phyloP scores from a whole-genome alignment of 2,113 vertebrate genomes.

The Epinephelus cyanopodus region DNA sequence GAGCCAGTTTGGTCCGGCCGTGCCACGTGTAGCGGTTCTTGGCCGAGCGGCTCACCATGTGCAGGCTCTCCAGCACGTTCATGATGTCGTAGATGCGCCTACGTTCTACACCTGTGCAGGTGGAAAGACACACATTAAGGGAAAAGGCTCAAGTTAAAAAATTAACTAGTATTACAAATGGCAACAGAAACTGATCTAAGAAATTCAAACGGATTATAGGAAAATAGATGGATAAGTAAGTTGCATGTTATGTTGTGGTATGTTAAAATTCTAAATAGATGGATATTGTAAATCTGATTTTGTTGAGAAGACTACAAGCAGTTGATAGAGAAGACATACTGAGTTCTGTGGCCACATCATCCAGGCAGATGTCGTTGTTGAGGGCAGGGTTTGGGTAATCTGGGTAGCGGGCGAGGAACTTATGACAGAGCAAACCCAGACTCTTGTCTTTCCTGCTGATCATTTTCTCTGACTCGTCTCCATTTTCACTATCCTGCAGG shows the following conservation, averaged over 20 bases:
- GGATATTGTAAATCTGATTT: not conserved
- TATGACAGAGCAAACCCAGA: slow-evolving; percentile 93
- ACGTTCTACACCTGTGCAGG: slow-evolving; percentile 89
- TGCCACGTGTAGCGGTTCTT: slow-evolving; percentile 97
- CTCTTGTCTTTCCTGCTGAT: slow-evolving; percentile 96
- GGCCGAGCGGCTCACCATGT: slow-evolving; percentile 96
- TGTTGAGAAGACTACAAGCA: not conserved
- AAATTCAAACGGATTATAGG: not conserved
- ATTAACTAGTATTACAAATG: not conserved
- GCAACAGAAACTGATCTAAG: not conserved
- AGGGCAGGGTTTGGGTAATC: slow-evolving; percentile 88
- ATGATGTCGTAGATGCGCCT: slow-evolving; percentile 97
- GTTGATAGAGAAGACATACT: slow-evolving; percentile 84
- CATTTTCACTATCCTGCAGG: slow-evolving; percentile 87
- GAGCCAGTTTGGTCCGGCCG: slow-evolving; percentile 88
- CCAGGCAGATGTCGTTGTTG: slow-evolving; percentile 92
- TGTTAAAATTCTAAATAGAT: too few relatives aligned
- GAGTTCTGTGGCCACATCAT: slow-evolving; percentile 94
- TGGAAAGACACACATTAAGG: not conserved
- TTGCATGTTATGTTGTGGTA: too few relatives aligned
- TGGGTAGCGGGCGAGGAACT: slow-evolving; percentile 93
- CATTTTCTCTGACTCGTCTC: slow-evolving; percentile 92
- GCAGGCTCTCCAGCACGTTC: slow-evolving; percentile 96
- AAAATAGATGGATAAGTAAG: too few relatives aligned
- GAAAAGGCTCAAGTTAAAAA: not conserved